A percentile compares a stretch with the other conserved stretches of the same genome.
These are phyloP conservation scores for Amblyjoppa fuscipennis DNA, from an alignment of 2,888 invertebrate genomes.

Conservation along the genomic window DNA sequence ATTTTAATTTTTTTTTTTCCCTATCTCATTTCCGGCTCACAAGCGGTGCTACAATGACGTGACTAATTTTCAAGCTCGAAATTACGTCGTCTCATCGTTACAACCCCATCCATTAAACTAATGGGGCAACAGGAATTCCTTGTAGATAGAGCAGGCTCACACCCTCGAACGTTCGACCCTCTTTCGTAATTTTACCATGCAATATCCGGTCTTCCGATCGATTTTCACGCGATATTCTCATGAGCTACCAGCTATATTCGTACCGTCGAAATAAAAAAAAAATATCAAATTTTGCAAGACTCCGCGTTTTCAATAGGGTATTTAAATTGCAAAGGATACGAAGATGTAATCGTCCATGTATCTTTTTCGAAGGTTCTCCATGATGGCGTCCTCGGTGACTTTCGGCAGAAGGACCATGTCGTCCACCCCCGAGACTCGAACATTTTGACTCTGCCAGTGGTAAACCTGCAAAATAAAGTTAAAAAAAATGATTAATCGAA, in stretches of 20 bases:
- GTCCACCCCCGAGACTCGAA: slow-evolving; percentile 89
- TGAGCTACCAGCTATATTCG: neutral
- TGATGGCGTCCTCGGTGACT: slow-evolving; percentile 88
- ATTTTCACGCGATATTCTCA: slow-evolving; percentile 10
- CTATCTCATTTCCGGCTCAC: slow-evolving; percentile 32
- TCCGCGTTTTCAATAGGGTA: neutral
- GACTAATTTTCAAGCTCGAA: slow-evolving; percentile 13
- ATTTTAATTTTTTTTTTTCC: slow-evolving; percentile 21
- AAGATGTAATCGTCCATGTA: slow-evolving; percentile 89
- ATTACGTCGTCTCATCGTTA: slow-evolving; percentile 2
- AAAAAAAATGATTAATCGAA: neutral
- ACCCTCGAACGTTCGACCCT: slow-evolving; percentile 12
- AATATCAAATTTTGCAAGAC: neutral
- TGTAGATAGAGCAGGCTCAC: neutral
- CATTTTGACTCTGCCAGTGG: slow-evolving; percentile 91
- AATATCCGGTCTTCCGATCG: slow-evolving; percentile 16
- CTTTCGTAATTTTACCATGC: slow-evolving; percentile 5
- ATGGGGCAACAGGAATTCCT: slow-evolving; percentile 4
- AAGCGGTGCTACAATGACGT: neutral
- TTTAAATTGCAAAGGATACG: slow-evolving; percentile 85
- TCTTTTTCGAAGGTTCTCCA: slow-evolving; percentile 89
- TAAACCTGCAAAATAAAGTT: slow-evolving; percentile 85
- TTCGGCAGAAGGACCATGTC: slow-evolving; percentile 90
- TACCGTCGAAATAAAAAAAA: neutral
- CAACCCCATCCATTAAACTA: slow-evolving; percentile 30